Evolutionary conservation across 2,797 vertebrate species (phyloP), one percentile per base, ranked within the genome.

Genomic region (Ctenosaura bakeri): DNA sequence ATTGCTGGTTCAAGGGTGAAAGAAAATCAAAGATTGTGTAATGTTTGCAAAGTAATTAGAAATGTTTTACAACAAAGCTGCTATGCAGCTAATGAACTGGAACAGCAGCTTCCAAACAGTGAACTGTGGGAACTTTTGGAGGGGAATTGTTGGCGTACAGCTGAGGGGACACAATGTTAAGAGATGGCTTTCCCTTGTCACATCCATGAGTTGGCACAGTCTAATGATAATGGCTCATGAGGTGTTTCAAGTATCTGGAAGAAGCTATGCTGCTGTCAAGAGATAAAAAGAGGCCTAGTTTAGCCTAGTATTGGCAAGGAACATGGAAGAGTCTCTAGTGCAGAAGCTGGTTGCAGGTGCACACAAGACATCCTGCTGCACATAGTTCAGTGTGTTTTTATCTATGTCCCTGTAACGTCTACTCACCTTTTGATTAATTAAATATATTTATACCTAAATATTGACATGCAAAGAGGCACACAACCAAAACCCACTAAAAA

Each of bases 1-100:
- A 8, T 66, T 52, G 32, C 71, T 69, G 85, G 74, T 6, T 22
- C 46, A 87, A 54, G 73, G 78, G 86, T 73, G 85, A 69, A 29
- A 69, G 91, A 88, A 71, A 87, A 92, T 84, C 90, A 88, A 66
- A 62, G 83, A n/a, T 50, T 85, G 69, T 82, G 7, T 64, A 92
- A 93, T 0, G 16, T 32, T 62, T 50, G 54, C 52, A 32, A 16
- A 14, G 89, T 90, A 80, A 93, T 77, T 6, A 92, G 79, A 82
- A 90, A 87, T 50, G 10, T 59, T 1, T 0, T 38, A 32, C 85
- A 92, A 71, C 83, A 14, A 14, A 90, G 74, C 77, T 76, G 92
- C 35, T 54, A 1, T 79, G 87, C 62, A 88, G 66, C 85, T 88
- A 22, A 73, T 88, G 73, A 73, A 46, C 42, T 66, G 86, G 71